Conservation (phyloP, 2,797 vertebrate genomes). For the Pelodytes ibericus region DNA sequence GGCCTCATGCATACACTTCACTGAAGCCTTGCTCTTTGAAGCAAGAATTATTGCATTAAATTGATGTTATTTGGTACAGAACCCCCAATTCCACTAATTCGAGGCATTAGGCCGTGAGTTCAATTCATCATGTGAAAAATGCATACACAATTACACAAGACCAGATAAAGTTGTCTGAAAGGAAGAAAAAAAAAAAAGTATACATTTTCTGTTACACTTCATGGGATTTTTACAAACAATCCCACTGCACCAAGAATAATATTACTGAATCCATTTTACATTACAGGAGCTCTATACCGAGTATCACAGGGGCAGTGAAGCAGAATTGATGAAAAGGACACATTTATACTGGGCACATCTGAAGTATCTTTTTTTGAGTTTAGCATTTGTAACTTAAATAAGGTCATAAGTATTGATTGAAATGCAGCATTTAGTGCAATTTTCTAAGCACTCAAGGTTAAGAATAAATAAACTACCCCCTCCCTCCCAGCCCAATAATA, state of each 20-base stretch:
- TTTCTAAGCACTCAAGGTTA: no score
- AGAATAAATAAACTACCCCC: no score
- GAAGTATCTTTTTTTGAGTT: no score
- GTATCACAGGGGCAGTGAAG: background rate
- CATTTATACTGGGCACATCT: no score
- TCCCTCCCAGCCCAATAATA: no score
- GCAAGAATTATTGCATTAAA: constrained; percentile 55
- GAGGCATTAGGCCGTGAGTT: constrained; percentile 48
- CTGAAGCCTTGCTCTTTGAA: constrained; percentile 52
- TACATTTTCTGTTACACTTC: constrained; percentile 17
- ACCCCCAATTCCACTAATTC: constrained; percentile 45
- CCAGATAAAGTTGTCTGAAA: constrained; percentile 20
- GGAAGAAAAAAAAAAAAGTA: background rate
- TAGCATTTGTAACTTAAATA: no score
- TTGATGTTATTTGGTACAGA: constrained; percentile 52
- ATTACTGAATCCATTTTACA: background rate
- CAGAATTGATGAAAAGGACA: background rate
- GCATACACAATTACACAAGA: constrained; percentile 33
- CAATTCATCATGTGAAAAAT: constrained; percentile 45
- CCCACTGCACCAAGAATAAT: no score
- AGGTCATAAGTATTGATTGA: no score
- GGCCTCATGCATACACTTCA: constrained; percentile 50
- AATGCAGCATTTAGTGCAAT: no score
- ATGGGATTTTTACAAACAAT: background rate
- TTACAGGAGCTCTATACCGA: background rate